Conservation (phyloP, 1,140 invertebrate genomes). For the Mamestra configurata region DNA sequence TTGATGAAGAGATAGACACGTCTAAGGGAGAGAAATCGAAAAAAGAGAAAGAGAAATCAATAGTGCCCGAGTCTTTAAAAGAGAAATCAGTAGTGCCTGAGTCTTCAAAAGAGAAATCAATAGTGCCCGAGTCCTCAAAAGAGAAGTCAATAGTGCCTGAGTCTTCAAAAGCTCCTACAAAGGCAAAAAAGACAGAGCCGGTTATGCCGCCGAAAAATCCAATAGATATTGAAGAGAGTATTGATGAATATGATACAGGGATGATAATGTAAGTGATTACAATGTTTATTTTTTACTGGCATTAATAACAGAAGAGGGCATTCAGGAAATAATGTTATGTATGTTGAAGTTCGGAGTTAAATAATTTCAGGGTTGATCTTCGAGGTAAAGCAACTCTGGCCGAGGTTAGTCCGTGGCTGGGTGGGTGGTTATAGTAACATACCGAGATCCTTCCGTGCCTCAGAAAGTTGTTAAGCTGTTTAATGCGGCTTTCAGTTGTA, state of each 20-base stretch:
- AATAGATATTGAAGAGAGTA: constrained; percentile 43
- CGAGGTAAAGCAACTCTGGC: no score
- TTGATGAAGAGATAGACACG: constrained; percentile 1
- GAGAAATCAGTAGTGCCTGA: not conserved
- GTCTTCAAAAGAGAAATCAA: not conserved
- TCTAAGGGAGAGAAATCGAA: not conserved
- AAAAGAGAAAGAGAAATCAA: not conserved
- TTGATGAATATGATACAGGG: constrained; percentile 65
- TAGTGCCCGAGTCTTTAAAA: not conserved
- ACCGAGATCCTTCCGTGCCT: no score
- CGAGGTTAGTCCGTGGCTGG: no score
- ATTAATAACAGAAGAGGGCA: no score
- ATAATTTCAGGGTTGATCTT: no score
- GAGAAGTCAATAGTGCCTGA: not conserved
- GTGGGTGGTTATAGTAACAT: no score
- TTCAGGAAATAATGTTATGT: no score
- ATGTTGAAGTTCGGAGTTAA: no score
- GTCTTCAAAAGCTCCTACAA: not conserved
- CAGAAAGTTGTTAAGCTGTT: no score
- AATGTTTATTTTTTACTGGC: not conserved
- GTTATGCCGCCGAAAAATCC: not conserved
- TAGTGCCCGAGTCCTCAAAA: not conserved
- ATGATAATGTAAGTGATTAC: constrained; percentile 65
- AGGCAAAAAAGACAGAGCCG: not conserved
- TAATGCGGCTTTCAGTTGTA: no score